These are phyloP conservation scores for Catajapyx aquilonaris DNA, from an alignment of 1,140 invertebrate species.

Conservation along the genomic window DNA sequence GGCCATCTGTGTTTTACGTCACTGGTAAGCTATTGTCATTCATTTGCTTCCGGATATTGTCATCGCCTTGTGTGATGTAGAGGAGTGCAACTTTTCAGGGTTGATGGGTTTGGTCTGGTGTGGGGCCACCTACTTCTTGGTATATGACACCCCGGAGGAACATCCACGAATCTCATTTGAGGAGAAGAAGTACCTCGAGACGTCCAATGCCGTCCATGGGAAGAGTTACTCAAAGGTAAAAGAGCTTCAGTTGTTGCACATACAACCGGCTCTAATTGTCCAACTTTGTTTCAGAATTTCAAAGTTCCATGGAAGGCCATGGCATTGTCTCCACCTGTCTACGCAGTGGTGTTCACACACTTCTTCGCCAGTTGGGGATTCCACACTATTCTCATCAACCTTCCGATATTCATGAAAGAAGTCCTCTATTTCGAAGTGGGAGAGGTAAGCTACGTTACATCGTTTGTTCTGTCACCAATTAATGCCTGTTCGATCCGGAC, in stretches of 20 bases:
- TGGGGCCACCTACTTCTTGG: conserved; percentile 20
- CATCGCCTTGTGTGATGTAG: no score
- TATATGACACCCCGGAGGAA: conserved; percentile 23
- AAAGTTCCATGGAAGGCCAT: conserved; percentile 27
- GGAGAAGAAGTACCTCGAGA: conserved; percentile 23
- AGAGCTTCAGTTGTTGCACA: background rate
- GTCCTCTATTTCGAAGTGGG: conserved; percentile 31
- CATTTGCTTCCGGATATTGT: no score
- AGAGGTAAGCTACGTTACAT: conserved; percentile 21
- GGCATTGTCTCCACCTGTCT: conserved; percentile 27
- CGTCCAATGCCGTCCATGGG: conserved; percentile 1
- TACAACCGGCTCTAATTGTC: background rate
- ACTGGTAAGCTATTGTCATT: conserved; percentile 13
- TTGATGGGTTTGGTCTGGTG: conserved; percentile 21
- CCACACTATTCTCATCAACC: conserved; percentile 31
- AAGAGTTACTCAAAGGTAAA: conserved; percentile 1
- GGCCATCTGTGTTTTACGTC: conserved; percentile 23
- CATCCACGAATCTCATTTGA: conserved; percentile 26
- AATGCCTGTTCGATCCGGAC: no score
- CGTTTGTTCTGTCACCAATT: no score
- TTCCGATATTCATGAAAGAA: conserved; percentile 35
- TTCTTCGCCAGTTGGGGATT: conserved; percentile 37
- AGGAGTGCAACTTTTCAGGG: conserved; percentile 13
- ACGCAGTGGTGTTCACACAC: conserved; percentile 31
- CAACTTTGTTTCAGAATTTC: conserved; percentile 7